A percentile compares a stretch with the other conserved stretches of the same genome.
These are phyloP conservation scores for Sebastes itinus DNA, from an alignment of 2,797 vertebrate species.

Conservation along the genomic window DNA sequence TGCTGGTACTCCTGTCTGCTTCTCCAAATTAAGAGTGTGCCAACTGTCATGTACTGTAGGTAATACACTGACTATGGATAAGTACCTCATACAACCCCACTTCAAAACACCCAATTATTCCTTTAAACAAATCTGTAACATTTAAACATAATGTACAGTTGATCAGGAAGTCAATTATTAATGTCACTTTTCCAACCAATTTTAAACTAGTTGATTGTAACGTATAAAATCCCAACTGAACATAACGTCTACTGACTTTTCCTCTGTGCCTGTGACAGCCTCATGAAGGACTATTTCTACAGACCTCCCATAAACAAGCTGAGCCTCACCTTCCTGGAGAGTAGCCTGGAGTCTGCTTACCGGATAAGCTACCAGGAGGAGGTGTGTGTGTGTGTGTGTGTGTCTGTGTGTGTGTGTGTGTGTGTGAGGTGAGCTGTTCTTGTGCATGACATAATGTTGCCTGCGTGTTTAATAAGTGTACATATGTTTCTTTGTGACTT, in stretches of 20 bases:
- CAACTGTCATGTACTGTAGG: too few species aligned
- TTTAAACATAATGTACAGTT: not conserved
- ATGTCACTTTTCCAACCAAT: not conserved
- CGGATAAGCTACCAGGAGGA: slow-evolving; percentile 94
- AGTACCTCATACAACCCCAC: too few species aligned
- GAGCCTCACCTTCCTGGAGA: slow-evolving; percentile 96
- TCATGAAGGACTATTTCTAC: slow-evolving; percentile 99
- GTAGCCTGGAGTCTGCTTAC: slow-evolving; percentile 90
- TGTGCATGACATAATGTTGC: slow-evolving; percentile 5
- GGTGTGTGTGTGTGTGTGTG: slow-evolving; percentile 75
- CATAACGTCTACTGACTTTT: not conserved
- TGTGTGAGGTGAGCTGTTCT: slow-evolving; percentile 70
- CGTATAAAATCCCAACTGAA: not conserved
- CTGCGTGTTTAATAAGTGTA: not conserved
- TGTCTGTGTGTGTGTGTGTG: slow-evolving; percentile 85
- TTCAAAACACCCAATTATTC: rapidly evolving
- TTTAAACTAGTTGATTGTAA: not conserved
- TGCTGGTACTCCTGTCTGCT: too few species aligned
- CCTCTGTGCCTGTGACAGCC: slow-evolving; percentile 76
- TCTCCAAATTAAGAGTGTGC: too few species aligned
- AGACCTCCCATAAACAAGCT: slow-evolving; percentile 96
- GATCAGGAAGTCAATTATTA: not conserved
- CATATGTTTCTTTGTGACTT: not conserved
- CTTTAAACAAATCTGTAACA: not conserved
- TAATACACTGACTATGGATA: too few species aligned